These are phyloP conservation scores for Hyaena hyaena DNA, from an alignment of 2,113 vertebrate species.

Conservation along the genomic window DNA sequence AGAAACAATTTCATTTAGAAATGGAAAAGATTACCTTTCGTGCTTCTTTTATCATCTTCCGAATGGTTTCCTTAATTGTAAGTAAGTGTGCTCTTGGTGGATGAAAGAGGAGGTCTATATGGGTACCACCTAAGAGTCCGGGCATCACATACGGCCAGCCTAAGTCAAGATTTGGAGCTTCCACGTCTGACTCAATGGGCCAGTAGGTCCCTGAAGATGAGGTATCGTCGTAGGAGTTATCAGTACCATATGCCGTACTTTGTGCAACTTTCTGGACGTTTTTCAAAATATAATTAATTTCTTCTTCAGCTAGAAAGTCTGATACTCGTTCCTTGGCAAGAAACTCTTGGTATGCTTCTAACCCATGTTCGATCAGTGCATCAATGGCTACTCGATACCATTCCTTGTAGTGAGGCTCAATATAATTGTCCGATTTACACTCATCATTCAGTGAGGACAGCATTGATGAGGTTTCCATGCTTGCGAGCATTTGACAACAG, in stretches of 20 bases:
- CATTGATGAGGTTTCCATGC: slow-evolving; percentile 93
- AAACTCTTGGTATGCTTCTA: slow-evolving; percentile 92
- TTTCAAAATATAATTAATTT: slow-evolving; percentile 92
- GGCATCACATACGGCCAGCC: slow-evolving; percentile 94
- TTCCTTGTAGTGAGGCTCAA: slow-evolving; percentile 97
- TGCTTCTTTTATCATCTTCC: slow-evolving; percentile 94
- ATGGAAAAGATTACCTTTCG: slow-evolving; percentile 90
- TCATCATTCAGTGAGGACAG: slow-evolving; percentile 94
- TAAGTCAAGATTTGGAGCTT: slow-evolving; percentile 95
- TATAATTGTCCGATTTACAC: slow-evolving; percentile 90
- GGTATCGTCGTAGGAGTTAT: slow-evolving; percentile 83
- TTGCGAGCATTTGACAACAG: slow-evolving; percentile 58
- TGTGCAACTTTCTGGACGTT: slow-evolving; percentile 86
- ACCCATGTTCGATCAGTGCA: slow-evolving; percentile 89
- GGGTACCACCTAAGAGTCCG: slow-evolving; percentile 89
- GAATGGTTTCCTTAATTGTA: slow-evolving; percentile 96
- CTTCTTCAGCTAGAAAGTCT: slow-evolving; percentile 94
- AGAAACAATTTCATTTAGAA: background rate
- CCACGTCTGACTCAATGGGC: slow-evolving; percentile 95
- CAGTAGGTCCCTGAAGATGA: slow-evolving; percentile 98
- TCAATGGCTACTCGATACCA: slow-evolving; percentile 95
- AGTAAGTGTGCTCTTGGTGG: slow-evolving; percentile 93
- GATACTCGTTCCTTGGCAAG: slow-evolving; percentile 91
- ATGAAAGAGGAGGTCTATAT: slow-evolving; percentile 94
- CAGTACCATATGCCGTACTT: slow-evolving; percentile 83